These are phyloP conservation scores for Blastobasis adustella DNA, from an alignment of 2,888 invertebrate genomes.

Conservation along the genomic window DNA sequence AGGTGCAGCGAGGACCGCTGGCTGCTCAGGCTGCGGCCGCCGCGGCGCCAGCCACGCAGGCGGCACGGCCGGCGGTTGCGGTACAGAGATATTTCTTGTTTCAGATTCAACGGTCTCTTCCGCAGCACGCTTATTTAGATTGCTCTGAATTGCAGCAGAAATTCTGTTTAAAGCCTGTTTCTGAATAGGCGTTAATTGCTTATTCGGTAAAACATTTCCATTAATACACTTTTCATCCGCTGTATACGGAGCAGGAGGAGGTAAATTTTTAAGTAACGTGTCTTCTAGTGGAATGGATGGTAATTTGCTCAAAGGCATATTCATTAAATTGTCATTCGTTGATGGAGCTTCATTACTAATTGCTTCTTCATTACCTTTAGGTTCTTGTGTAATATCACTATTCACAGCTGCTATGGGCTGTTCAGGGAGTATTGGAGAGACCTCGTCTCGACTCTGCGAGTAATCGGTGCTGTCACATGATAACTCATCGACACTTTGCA, in stretches of 20 bases:
- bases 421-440: conserved; percentile 36
- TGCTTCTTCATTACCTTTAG: neutral
- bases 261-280: conserved; percentile 29
- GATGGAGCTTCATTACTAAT: conserved; percentile 19
- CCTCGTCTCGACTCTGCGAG: conserved; percentile 64
- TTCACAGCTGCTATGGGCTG: conserved; percentile 17
- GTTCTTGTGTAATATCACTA: conserved; percentile 19
- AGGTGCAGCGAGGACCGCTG: conserved; percentile 27
- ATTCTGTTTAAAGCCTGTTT: neutral
- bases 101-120: neutral
- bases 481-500: conserved; percentile 56
- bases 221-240: conserved; percentile 15
- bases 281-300: conserved; percentile 54
- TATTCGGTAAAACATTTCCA: neutral
- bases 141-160: neutral
- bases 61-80: conserved; percentile 59
- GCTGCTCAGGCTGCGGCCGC: conserved; percentile 23
- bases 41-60: conserved; percentile 52
- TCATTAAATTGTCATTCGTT: conserved; percentile 26
- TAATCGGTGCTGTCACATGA: conserved; percentile 62
- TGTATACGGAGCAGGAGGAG: conserved; percentile 25
- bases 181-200: neutral
- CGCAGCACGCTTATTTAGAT: too few species aligned
- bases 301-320: conserved; percentile 47
- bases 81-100: conserved; percentile 20